A percentile compares a stretch with the other conserved stretches of the same genome.
Evolutionary conservation across 2,888 invertebrate species (phyloP).

Genomic region (Deilephila porcellus): DNA sequence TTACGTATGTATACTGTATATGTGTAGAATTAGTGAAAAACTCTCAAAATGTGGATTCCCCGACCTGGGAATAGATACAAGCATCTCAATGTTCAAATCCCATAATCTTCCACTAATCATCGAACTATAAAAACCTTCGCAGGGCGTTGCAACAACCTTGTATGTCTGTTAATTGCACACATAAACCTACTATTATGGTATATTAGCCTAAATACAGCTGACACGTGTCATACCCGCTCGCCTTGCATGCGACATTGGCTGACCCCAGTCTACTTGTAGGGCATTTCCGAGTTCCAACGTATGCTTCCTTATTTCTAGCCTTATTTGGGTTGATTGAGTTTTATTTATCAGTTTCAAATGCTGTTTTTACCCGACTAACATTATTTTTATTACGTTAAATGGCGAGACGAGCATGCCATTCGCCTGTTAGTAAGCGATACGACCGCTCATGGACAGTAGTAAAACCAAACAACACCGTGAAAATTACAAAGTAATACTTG

Average conservation of each 20-base stretch:
- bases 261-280: slow-evolving; percentile 25
- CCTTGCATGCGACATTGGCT: slow-evolving; percentile 52
- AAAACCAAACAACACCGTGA: too few species aligned
- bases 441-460: too few species aligned
- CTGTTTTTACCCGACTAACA: too few species aligned
- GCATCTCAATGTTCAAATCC: background rate
- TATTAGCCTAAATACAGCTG: slow-evolving; percentile 26
- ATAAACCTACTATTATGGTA: slow-evolving; percentile 29
- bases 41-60: too few species aligned
- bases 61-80: too few species aligned
- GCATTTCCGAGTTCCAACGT: slow-evolving; percentile 24
- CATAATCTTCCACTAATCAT: background rate
- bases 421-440: too few species aligned
- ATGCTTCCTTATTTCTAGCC: slow-evolving; percentile 4
- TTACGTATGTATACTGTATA: too few species aligned
- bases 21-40: too few species aligned
- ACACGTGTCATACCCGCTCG: slow-evolving; percentile 39
- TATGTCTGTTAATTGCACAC: background rate
- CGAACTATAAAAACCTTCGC: background rate
- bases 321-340: background rate
- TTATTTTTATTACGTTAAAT: too few species aligned
- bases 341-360: too few species aligned
- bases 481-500: too few species aligned
- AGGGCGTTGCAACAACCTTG: slow-evolving; percentile 10
- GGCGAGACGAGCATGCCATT: too few species aligned